Evolutionary conservation across 35 echinoderm and acorn worm genomes (phyloP).

Genomic region (Stichopus chloronotus): DNA sequence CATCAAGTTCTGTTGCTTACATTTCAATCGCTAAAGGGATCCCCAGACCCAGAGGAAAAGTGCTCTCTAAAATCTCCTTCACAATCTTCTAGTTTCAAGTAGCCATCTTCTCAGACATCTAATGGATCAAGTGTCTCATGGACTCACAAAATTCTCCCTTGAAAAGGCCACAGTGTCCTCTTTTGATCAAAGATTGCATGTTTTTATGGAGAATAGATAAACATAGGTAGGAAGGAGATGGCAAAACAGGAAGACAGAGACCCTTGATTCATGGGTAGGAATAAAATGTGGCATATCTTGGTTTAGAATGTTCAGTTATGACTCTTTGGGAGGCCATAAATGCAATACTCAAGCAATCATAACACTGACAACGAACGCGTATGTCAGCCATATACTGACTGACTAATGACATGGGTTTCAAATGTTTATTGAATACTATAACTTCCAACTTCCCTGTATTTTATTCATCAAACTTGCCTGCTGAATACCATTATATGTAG

Average conservation of each 20-base stretch:
- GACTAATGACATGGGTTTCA: too few relatives aligned
- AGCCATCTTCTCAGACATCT: slow-evolving; percentile 3
- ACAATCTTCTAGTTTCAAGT: neutral
- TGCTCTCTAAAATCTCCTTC: slow-evolving; percentile 14
- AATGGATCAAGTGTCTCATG: neutral
- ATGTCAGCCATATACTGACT: too few relatives aligned
- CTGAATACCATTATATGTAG: too few relatives aligned
- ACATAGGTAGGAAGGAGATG: neutral
- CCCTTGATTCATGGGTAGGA: too few relatives aligned
- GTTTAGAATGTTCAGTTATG: neutral
- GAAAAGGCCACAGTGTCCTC: neutral
- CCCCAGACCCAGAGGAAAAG: neutral
- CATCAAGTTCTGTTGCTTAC: neutral
- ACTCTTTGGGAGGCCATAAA: too few relatives aligned
- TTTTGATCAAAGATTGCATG: neutral
- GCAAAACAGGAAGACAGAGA: neutral
- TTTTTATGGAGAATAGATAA: neutral
- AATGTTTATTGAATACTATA: too few relatives aligned
- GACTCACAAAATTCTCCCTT: neutral
- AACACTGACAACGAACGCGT: too few relatives aligned
- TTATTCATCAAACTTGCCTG: too few relatives aligned
- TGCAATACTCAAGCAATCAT: too few relatives aligned
- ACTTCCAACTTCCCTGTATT: too few relatives aligned
- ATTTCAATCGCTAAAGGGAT: neutral
- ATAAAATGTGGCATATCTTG: neutral